Evolutionary conservation across 2,888 invertebrate genomes (phyloP).

Genomic region (Leuctra nigra): DNA sequence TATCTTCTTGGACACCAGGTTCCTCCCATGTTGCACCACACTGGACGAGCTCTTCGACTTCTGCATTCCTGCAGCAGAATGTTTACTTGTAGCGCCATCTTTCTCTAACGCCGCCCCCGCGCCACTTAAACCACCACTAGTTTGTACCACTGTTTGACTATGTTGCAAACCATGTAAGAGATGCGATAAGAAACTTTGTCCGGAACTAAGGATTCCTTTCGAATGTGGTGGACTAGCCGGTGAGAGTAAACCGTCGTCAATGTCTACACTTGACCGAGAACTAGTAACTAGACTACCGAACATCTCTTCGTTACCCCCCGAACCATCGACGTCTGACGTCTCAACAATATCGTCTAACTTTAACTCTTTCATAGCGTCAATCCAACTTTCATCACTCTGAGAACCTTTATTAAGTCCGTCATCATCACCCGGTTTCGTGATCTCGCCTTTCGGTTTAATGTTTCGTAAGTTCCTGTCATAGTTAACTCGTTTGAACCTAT

Average conservation of each 20-base stretch:
- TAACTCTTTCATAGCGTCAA: conserved; percentile 37
- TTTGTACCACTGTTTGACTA: conserved; percentile 40
- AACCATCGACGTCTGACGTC: conserved; percentile 36
- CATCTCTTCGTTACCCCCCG: conserved; percentile 42
- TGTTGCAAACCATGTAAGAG: conserved; percentile 50
- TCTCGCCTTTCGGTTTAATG: conserved; percentile 71
- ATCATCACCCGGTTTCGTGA: conserved; percentile 68
- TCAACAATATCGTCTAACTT: conserved; percentile 21
- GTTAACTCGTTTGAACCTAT: conserved; percentile 80
- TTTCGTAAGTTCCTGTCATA: conserved; percentile 79
- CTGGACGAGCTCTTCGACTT: conserved; percentile 85
- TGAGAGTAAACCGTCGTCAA: conserved; percentile 39
- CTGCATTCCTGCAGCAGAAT: conserved; percentile 63
- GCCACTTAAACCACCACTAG: conserved; percentile 43
- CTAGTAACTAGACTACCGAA: conserved; percentile 45
- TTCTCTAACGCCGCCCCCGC: conserved; percentile 37
- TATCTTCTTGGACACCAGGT: conserved; percentile 75
- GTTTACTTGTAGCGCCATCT: conserved; percentile 34
- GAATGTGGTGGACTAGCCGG: conserved; percentile 40
- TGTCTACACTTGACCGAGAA: conserved; percentile 40
- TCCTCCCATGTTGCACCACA: conserved; percentile 65
- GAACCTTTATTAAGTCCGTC: conserved; percentile 68
- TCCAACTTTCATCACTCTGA: conserved; percentile 74
- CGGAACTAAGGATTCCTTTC: conserved; percentile 42
- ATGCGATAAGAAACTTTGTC: conserved; percentile 57